phyloP scores from a whole-genome alignment of 2,888 invertebrate species.

The Coelinius sp. region DNA sequence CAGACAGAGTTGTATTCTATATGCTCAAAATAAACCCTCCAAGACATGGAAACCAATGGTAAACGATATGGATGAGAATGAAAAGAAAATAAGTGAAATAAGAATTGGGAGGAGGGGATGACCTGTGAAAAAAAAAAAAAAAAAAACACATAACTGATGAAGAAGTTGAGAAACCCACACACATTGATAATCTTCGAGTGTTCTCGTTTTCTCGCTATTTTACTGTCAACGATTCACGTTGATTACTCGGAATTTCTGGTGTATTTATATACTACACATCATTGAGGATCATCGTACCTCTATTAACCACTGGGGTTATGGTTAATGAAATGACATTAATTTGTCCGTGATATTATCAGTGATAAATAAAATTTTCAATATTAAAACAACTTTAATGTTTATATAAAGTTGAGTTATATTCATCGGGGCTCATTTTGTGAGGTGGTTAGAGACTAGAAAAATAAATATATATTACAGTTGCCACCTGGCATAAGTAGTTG shows the following conservation, averaged over 20 bases:
- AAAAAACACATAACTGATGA: neutral
- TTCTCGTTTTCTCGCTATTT: constrained; percentile 28
- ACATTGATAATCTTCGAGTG: constrained; percentile 22
- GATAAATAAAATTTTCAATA: neutral
- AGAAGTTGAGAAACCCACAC: constrained; percentile 14
- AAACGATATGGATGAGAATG: neutral
- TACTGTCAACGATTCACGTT: constrained; percentile 24
- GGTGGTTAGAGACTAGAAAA: neutral
- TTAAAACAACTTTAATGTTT: neutral
- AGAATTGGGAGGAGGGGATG: neutral
- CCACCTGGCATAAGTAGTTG: constrained; percentile 29
- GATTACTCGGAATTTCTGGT: constrained; percentile 23
- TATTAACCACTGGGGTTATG: neutral
- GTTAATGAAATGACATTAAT: neutral
- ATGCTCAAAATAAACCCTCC: neutral
- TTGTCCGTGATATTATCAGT: neutral
- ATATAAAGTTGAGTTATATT: neutral
- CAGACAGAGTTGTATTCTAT: neutral
- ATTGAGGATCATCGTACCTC: neutral
- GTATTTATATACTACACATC: neutral
- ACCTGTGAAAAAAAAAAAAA: neutral
- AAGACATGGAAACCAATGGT: neutral
- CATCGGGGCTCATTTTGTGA: neutral
- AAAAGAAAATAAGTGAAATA: neutral
- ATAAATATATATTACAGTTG: neutral